Evolutionary conservation across 2,888 invertebrate genomes (phyloP), one percentile per base, ranked within the genome.

Genomic region (Cotesia congregata): DNA sequence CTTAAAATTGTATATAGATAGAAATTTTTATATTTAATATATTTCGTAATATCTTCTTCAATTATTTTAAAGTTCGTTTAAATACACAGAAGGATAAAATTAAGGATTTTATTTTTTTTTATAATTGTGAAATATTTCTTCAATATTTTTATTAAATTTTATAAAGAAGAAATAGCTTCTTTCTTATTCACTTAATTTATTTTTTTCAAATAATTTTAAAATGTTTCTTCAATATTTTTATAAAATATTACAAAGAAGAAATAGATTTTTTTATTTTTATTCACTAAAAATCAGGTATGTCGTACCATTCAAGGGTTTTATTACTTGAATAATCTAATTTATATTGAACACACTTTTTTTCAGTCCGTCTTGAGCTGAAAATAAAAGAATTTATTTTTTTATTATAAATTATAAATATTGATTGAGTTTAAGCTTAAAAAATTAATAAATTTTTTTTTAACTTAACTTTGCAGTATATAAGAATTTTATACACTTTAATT

Each of bases 231-330:
- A 17, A 17, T 17, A 17, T 9, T 50, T 50, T 4, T 50, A 50
- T 12, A 50, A 9, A 50, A 9, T 50, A 12, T 50, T 50, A 50
- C 50, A 30, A 30, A 30, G 30, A 30, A 30, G 30, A 30, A 30
- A 30, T 30, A 30, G 0, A 30, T 30, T 30, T 30, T 30, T 30
- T 1, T 9, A 12, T 12, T 50, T 50, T 20, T 41, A 12, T 17
- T 40, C 20, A 20, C 70, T 30, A 75, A 64, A 75, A 75, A 41
- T 75, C 70, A 30, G 75, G 75, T 64, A 64, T 92, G 82, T 93
- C 92, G 78, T 93, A 92, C 93, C 93, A 93, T 84, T 93, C 92
- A 90, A 92, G 92, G 86, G 90, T 91, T 82, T 90, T 90, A 0
- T 90, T 89, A 80, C 90, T 90, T 0, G 89, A 88, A 82, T 89